These are phyloP conservation scores for Drosophila lowei DNA, from an alignment of 1,140 invertebrate species.

Conservation along the genomic window DNA sequence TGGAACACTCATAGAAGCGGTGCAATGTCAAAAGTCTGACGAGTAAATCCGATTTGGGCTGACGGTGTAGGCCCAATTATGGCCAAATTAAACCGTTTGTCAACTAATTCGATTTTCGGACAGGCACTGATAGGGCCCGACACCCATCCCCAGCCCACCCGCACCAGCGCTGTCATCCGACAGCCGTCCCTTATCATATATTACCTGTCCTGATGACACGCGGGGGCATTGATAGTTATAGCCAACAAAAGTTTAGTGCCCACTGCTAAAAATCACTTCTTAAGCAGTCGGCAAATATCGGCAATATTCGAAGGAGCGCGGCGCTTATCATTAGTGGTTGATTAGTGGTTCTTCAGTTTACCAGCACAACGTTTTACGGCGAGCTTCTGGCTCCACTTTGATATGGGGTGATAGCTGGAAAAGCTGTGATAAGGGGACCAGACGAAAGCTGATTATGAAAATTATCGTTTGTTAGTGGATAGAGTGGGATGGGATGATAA, in stretches of 20 bases:
- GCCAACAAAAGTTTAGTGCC: constrained; percentile 15
- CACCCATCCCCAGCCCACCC: neutral
- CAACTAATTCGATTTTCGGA: constrained; percentile 20
- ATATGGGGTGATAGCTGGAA: neutral
- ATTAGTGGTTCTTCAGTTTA: constrained; percentile 39
- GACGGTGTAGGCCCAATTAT: constrained; percentile 36
- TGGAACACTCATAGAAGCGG: constrained; percentile 32
- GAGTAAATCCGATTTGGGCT: constrained; percentile 41
- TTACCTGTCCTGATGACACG: neutral
- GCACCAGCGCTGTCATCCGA: constrained; percentile 1
- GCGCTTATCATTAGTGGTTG: constrained; percentile 35
- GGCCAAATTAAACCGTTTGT: constrained; percentile 29
- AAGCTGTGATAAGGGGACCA: constrained; percentile 4
- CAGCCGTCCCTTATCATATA: constrained; percentile 12
- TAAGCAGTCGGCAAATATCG: constrained; percentile 34
- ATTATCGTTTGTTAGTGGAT: neutral
- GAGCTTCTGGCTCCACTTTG: constrained; percentile 28
- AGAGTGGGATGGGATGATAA: no score
- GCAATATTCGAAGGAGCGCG: neutral
- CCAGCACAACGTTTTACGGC: constrained; percentile 27
- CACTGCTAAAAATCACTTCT: constrained; percentile 45
- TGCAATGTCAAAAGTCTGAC: constrained; percentile 38
- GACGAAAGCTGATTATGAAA: constrained; percentile 2
- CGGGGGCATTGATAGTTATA: neutral
- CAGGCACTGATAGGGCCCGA: constrained; percentile 1